Percentiles rank a stretch among this genome's conserved stretches.
Conservation (phyloP, 2,113 vertebrate genomes). For the Lamprotornis superbus region DNA sequence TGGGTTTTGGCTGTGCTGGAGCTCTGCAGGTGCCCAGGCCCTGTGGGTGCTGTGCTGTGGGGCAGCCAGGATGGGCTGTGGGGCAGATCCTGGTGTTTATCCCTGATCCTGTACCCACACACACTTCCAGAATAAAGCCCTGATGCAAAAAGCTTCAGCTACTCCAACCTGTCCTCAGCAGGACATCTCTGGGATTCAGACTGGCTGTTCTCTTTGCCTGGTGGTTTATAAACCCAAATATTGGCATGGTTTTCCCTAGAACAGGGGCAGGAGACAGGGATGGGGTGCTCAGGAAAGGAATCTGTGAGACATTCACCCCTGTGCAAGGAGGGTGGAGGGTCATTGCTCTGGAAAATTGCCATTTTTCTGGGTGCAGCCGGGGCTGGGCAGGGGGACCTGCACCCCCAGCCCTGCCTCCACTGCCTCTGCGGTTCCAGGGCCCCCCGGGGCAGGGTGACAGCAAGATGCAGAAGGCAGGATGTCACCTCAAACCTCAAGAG, state of each 20-base stretch:
- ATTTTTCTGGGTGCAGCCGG: rapidly evolving
- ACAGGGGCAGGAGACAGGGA: not conserved
- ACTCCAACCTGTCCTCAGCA: not conserved
- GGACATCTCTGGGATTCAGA: not conserved
- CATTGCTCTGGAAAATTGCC: rapidly evolving
- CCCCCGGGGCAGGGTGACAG: not conserved
- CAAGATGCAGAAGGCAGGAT: slow-evolving; percentile 23
- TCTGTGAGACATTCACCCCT: not conserved
- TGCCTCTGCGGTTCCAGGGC: slow-evolving; percentile 28
- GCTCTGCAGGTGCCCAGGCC: not conserved
- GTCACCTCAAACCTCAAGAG: slow-evolving; percentile 65
- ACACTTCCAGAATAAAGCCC: not conserved
- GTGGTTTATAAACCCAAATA: not conserved
- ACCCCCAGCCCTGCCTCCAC: not conserved
- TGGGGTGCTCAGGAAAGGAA: not conserved
- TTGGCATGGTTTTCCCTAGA: not conserved
- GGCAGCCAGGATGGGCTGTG: not conserved
- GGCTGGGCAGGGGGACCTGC: not conserved
- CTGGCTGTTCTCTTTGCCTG: not conserved
- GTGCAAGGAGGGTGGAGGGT: rapidly evolving
- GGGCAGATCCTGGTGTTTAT: not conserved
- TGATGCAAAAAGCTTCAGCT: not conserved
- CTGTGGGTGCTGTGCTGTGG: rapidly evolving
- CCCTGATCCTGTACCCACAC: rapidly evolving
- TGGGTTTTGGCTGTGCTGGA: rapidly evolving